phyloP scores from a whole-genome alignment of 1,140 invertebrate genomes.

The Drosophila equinoxialis region DNA sequence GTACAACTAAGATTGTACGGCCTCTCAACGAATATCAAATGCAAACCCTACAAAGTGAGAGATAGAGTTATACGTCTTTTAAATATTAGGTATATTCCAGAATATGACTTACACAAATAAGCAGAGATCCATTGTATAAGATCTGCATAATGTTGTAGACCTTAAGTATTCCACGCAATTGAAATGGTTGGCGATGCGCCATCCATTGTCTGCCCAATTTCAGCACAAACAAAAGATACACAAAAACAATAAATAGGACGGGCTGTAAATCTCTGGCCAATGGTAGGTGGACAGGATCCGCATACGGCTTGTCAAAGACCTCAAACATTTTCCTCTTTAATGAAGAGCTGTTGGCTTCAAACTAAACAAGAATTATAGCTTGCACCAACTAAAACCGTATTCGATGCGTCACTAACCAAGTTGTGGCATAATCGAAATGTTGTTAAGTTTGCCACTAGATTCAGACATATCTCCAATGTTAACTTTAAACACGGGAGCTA shows the following conservation, averaged over 20 bases:
- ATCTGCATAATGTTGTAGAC: slow-evolving; percentile 91
- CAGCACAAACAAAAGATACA: slow-evolving; percentile 88
- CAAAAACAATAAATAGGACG: slow-evolving; percentile 87
- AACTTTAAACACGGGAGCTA: slow-evolving; percentile 46
- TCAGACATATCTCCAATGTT: background rate
- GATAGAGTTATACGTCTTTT: background rate
- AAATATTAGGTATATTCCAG: too few species aligned
- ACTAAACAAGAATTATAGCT: background rate
- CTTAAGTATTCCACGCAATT: slow-evolving; percentile 89
- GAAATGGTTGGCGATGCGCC: slow-evolving; percentile 90
- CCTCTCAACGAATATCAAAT: slow-evolving; percentile 16
- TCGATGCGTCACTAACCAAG: background rate
- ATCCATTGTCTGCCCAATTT: slow-evolving; percentile 89
- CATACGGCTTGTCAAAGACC: slow-evolving; percentile 15
- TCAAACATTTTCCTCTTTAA: slow-evolving; percentile 32
- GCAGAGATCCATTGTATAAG: slow-evolving; percentile 33
- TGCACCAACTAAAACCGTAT: background rate
- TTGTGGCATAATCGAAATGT: background rate
- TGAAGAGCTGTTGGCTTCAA: background rate
- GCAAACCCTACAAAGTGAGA: background rate
- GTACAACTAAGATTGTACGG: slow-evolving; percentile 41
- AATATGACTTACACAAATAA: slow-evolving; percentile 31
- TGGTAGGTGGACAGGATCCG: slow-evolving; percentile 78
- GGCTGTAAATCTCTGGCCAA: slow-evolving; percentile 89
- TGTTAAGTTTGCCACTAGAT: background rate